Percentiles rank a stretch among this genome's conserved stretches.
Evolutionary conservation across 1,140 invertebrate genomes (phyloP).

Genomic region (Eumaeus atala): DNA sequence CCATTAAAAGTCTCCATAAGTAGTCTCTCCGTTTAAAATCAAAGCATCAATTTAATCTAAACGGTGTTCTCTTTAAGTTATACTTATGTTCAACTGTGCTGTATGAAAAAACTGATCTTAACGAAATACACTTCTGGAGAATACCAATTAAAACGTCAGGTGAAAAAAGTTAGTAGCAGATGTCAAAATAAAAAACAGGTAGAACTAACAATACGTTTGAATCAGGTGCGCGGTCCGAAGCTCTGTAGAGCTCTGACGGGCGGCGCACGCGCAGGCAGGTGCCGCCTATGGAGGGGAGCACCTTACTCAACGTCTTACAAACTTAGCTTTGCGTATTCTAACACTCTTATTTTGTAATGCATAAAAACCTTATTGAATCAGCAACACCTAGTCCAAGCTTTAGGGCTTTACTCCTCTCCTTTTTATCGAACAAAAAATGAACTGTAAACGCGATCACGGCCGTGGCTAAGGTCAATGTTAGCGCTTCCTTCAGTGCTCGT

Average conservation of each 20-base stretch:
- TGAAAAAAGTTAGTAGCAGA: constrained; percentile 35
- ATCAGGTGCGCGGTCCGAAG: constrained; percentile 53
- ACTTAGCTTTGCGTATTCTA: constrained; percentile 25
- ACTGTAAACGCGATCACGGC: constrained; percentile 74
- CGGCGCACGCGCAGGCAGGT: constrained; percentile 61
- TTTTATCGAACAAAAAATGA: constrained; percentile 75
- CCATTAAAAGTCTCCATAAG: too few species aligned
- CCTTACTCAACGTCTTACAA: constrained; percentile 69
- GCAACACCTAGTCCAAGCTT: constrained; percentile 16
- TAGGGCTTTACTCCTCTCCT: constrained; percentile 72
- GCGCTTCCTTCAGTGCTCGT: constrained; percentile 71
- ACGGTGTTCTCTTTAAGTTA: background rate
- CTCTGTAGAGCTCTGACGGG: constrained; percentile 51
- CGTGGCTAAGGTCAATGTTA: constrained; percentile 73
- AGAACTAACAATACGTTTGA: constrained; percentile 34
- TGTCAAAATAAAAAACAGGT: constrained; percentile 43
- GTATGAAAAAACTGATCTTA: constrained; percentile 5
- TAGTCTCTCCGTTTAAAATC: too few species aligned
- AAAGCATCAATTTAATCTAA: too few species aligned
- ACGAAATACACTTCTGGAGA: constrained; percentile 11
- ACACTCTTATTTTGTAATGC: constrained; percentile 1
- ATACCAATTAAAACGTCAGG: constrained; percentile 31
- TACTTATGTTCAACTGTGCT: constrained; percentile 1
- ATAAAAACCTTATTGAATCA: constrained; percentile 1
- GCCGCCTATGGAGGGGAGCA: constrained; percentile 70